Evolutionary conservation across 2,888 invertebrate species (phyloP), one percentile per base, ranked within the genome.

Genomic region (Andricus curvator): DNA sequence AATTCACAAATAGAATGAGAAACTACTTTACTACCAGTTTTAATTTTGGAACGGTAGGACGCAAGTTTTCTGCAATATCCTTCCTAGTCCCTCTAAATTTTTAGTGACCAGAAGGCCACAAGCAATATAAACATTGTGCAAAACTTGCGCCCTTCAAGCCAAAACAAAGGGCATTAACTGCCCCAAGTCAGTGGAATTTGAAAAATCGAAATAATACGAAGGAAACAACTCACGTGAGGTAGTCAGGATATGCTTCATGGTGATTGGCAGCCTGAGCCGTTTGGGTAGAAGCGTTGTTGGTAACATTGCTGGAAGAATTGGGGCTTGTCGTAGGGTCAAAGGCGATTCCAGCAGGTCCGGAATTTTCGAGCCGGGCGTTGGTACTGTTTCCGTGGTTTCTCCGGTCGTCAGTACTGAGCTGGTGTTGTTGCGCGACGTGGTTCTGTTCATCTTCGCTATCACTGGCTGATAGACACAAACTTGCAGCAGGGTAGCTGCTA

Each of bases 211-310:
- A 74, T 48, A 48, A 48, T 48, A 48, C 65, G 56, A 33, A 77
- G 48, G 66, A 79, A 60, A 93, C 94, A 60, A 93, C 94, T 94
- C 91, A 95, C 95, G 93, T 94, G 90, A 94, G 93, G 92, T 94
- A 95, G 88, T 95, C 94, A 64, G 93, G 93, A 85, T 74, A 74
- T 56, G 25, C 77, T 64, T 77, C 77, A 25, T 64, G 44, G 9
- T 62, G 25, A 64, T 41, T 77, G 29, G 29, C 22, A 29, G 62
- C 77, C 15, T 62, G 33, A 65, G 77, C 62, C 20, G 64, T 65
- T 77, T 65, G 64, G 44, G 62, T 65, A 64, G 77, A 77, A 65
- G 62, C 77, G 13, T 77, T 62, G 64, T 65, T 64, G 64, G 77
- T 77, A 91, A 92, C 76, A 93, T 74, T 74, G 37, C 20, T 93